Base-by-base conservation (phyloP, 1,140 invertebrate genomes). In the Drosophila ohnishii region DNA sequence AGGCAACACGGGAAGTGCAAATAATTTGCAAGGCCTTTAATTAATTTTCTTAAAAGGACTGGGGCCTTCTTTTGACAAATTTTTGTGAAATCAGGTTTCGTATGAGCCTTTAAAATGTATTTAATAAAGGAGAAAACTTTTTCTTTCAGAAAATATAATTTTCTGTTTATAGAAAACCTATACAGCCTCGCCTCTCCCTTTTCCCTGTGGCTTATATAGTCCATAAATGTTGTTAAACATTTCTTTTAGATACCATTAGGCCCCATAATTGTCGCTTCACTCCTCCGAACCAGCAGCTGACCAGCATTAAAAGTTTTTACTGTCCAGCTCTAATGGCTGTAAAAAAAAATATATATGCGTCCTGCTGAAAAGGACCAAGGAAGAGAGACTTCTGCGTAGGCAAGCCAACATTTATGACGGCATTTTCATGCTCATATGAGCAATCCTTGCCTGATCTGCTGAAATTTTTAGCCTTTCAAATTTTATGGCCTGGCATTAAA, bases 401-500 rank as follows among this genome's bases (percentile, higher is more conserved):
- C 64, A 28, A 57, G 61, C 34, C 65, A 35, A 42, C 69, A 76
- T 76, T 78, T 82, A 66, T 76, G 48, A 47, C 65, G 28, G 40
- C 35, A 53, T 59, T 71, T 59, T 62, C 60, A 74, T 78, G 73
- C 62, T 60, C 62, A 77, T 77, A 77, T 77, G 77, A 75, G 64
- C 75, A 70, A 70, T 78, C 67, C 61, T 75, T 56, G 44, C 42
- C 37, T 69, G 64, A 69, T 61, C 74, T 76, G 45, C 53, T 14
- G 10, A 45, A 47, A 58, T 56, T 65, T 71, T 71, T 58, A 59
- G 72, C 63, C 71, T 76, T 76, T 70, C 55, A 81, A 86, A 62
- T 80, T 79, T 73, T 70, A 86, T 83, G 71, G 34, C 63, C 51
- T 47, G 25, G 6, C 63, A 83, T 82, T 70, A 87, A 86, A 84